phyloP scores from a whole-genome alignment of 2,888 invertebrate genomes.

The Drosophila pegasa region DNA sequence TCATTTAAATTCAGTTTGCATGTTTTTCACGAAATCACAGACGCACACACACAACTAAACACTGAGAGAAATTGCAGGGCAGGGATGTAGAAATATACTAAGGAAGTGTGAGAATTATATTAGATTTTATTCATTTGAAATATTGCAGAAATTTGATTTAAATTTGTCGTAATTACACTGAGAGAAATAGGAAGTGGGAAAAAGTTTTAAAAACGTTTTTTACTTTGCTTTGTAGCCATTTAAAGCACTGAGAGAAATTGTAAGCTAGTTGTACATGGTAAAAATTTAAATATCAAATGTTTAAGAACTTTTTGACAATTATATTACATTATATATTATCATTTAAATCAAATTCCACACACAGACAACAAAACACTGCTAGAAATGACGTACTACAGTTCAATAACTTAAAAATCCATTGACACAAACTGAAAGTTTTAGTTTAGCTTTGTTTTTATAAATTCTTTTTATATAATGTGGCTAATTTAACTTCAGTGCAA shows the following conservation, averaged over 20 bases:
- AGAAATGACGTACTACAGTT: neutral
- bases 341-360: neutral
- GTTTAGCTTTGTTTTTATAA: neutral
- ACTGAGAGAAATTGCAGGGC: slow-evolving; percentile 27
- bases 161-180: neutral
- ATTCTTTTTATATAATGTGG: neutral
- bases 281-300: neutral
- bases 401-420: neutral
- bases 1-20: slow-evolving; percentile 79
- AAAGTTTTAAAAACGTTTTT: neutral
- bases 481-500: slow-evolving; percentile 4
- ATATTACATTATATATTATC: neutral
- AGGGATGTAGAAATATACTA: neutral
- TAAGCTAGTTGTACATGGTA: neutral
- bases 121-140: neutral
- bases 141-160: neutral
- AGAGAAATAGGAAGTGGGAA: neutral
- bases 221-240: neutral
- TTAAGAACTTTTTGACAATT: neutral
- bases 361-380: neutral
- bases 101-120: neutral
- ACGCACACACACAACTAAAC: slow-evolving; percentile 17
- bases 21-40: slow-evolving; percentile 68
- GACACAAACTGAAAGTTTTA: neutral
- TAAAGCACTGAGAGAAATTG: neutral